Conservation (phyloP, 2,888 invertebrate species). For the Punctoribates punctum region DNA sequence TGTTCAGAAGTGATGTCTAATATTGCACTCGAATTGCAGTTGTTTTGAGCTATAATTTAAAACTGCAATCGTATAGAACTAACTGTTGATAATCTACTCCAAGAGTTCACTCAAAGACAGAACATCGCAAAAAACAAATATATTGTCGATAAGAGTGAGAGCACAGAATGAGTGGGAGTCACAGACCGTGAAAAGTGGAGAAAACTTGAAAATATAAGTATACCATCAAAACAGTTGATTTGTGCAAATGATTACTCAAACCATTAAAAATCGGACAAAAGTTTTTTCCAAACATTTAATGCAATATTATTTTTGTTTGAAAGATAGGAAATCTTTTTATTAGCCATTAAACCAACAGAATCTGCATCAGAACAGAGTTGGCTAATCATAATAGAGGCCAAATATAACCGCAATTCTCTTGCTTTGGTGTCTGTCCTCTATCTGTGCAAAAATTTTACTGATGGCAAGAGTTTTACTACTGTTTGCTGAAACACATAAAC, state of each 20-base stretch:
- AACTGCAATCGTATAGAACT: slow-evolving; percentile 22
- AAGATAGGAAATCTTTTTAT: slow-evolving; percentile 24
- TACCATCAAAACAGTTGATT: slow-evolving; percentile 20
- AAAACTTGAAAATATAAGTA: slow-evolving; percentile 19
- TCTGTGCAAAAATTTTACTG: too few relatives aligned
- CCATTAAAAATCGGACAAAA: not conserved
- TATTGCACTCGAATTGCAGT: not conserved
- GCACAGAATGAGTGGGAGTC: slow-evolving; percentile 17
- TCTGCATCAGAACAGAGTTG: slow-evolving; percentile 26
- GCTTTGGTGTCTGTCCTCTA: not conserved
- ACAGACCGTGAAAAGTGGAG: slow-evolving; percentile 27
- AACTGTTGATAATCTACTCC: slow-evolving; percentile 19
- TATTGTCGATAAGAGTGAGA: slow-evolving; percentile 1
- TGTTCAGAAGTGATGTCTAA: not conserved
- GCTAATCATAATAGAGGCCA: slow-evolving; percentile 17
- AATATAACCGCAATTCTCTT: slow-evolving; percentile 21
- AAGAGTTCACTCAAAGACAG: not conserved
- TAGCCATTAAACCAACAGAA: slow-evolving; percentile 28
- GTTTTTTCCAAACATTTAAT: slow-evolving; percentile 10
- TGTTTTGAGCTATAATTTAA: slow-evolving; percentile 14
- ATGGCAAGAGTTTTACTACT: slow-evolving; percentile 21
- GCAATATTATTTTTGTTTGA: slow-evolving; percentile 18
- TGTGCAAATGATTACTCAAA: not conserved
- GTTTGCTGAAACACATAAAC: slow-evolving; percentile 20
- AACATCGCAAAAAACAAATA: slow-evolving; percentile 20